These are phyloP conservation scores for Pipistrellus kuhlii DNA, from an alignment of 2,797 vertebrate genomes.

Conservation along the genomic window DNA sequence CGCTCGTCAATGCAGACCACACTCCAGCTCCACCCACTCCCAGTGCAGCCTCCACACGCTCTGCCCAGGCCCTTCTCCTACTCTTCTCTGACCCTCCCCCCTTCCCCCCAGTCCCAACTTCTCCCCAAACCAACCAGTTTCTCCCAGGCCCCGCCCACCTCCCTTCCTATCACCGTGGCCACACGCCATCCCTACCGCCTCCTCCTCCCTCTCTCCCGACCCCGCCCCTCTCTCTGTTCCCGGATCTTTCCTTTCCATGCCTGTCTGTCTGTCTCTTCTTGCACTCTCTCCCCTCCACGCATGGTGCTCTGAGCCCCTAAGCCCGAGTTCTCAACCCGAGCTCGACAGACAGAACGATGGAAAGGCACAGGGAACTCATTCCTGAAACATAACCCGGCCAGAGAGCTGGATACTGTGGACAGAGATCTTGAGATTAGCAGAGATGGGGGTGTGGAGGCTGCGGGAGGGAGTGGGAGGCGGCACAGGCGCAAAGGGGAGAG, in stretches of 20 bases:
- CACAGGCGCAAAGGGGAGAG: background rate
- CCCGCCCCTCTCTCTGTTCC: no score
- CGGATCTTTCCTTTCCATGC: no score
- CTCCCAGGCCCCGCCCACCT: background rate
- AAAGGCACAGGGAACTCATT: background rate
- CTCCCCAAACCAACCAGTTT: background rate
- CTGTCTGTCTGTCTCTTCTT: no score
- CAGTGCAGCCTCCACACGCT: background rate
- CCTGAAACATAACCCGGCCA: background rate
- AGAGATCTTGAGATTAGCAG: background rate
- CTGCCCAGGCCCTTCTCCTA: background rate
- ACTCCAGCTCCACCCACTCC: background rate
- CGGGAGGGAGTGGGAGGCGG: no score
- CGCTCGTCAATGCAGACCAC: background rate
- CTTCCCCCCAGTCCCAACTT: no score
- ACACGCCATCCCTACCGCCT: background rate
- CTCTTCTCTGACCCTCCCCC: background rate
- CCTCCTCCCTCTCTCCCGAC: no score
- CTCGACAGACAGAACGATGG: background rate
- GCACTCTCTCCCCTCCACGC: background rate
- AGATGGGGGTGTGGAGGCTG: background rate
- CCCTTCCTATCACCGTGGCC: background rate
- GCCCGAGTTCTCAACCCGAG: background rate
- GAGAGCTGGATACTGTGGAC: background rate
- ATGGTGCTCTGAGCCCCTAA: background rate